Evolutionary conservation across 1,140 invertebrate species (phyloP).

Genomic region (Zaprionus taronus): DNA sequence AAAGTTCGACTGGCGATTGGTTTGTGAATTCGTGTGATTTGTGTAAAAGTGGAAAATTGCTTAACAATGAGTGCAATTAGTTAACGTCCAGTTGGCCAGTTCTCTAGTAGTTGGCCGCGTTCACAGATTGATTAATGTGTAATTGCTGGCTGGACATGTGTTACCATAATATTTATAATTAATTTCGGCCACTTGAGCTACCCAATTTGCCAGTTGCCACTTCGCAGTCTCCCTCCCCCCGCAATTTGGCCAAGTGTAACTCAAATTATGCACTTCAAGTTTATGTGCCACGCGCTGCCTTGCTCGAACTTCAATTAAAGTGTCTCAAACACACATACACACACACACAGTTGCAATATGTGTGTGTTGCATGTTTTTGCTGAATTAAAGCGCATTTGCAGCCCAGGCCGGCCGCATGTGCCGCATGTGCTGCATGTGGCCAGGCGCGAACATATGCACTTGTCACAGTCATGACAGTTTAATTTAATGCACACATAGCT

Average conservation of each 20-base stretch:
- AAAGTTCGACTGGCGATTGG: conserved; percentile 31
- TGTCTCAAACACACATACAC: conserved; percentile 52
- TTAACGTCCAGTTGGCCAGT: conserved; percentile 37
- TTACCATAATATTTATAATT: conserved; percentile 57
- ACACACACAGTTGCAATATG: conserved; percentile 56
- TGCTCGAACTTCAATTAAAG: conserved; percentile 69
- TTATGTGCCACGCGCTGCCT: conserved; percentile 62
- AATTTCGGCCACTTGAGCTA: conserved; percentile 29
- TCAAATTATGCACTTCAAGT: conserved; percentile 72
- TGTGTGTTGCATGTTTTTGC: conserved; percentile 75
- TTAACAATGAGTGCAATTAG: conserved; percentile 72
- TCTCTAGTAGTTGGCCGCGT: background rate
- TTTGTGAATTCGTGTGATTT: conserved; percentile 29
- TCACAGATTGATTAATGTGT: conserved; percentile 48
- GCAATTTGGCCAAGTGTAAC: conserved; percentile 6
- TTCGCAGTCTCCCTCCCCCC: conserved; percentile 2
- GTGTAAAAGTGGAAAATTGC: conserved; percentile 42
- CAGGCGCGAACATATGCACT: conserved; percentile 81
- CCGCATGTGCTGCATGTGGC: conserved; percentile 59
- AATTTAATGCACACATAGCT: conserved; percentile 82
- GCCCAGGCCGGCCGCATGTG: conserved; percentile 19
- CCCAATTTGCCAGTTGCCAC: conserved; percentile 1
- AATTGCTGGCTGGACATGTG: conserved; percentile 51
- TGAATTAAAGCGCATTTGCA: conserved; percentile 75
- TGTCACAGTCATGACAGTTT: conserved; percentile 82